Percentiles rank a stretch among this genome's conserved stretches.
phyloP scores from a whole-genome alignment of 2,888 invertebrate genomes.

The Epinotia bilunana region DNA sequence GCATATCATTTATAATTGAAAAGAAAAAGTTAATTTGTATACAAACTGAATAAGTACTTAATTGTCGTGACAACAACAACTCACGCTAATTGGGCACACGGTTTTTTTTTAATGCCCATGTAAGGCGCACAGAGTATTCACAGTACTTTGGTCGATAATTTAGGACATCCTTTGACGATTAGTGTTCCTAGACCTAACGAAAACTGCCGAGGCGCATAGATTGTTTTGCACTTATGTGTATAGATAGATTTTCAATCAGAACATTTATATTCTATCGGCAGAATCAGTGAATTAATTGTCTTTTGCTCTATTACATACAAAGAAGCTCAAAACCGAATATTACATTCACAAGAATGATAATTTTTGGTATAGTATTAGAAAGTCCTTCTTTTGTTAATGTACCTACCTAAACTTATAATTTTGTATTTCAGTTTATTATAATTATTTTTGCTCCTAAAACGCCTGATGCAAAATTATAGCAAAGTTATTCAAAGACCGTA shows the following conservation, averaged over 20 bases:
- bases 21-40: too few species aligned
- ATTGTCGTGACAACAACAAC: too few species aligned
- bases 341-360: not conserved
- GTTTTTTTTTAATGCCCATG: too few species aligned
- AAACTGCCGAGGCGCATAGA: constrained; percentile 10
- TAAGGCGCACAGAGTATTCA: too few species aligned
- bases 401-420: not conserved
- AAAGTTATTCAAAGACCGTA: not conserved
- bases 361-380: not conserved
- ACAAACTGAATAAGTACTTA: too few species aligned
- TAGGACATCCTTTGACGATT: not conserved
- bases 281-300: not conserved
- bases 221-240: not conserved
- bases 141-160: not conserved
- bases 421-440: not conserved
- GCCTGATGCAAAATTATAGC: not conserved
- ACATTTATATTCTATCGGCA: not conserved
- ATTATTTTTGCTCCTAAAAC: not conserved
- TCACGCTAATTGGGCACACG: too few species aligned
- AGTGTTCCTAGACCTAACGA: not conserved
- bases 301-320: too few species aligned
- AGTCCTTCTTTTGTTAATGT: not conserved
- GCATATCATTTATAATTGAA: too few species aligned
- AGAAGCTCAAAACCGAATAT: not conserved
- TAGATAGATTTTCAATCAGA: not conserved